These are phyloP conservation scores for Platyscapa corneri DNA, from an alignment of 1,140 invertebrate species.

Conservation along the genomic window DNA sequence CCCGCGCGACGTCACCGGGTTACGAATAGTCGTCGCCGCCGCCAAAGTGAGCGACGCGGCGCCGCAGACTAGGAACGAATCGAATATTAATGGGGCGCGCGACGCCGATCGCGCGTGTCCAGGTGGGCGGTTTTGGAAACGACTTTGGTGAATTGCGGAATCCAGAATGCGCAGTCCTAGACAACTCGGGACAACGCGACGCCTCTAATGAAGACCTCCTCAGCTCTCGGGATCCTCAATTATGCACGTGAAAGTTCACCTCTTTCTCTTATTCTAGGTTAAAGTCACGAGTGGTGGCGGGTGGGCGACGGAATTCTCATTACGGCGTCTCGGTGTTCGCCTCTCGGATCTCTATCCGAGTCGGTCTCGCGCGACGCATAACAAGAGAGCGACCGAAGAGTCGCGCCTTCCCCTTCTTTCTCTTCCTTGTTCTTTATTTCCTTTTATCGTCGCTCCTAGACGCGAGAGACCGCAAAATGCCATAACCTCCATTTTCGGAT, in stretches of 20 bases:
- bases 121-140: too few relatives aligned
- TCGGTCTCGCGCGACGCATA: not conserved
- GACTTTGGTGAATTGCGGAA: not conserved
- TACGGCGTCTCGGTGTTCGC: not conserved
- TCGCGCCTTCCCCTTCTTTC: not conserved
- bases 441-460: not conserved
- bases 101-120: too few relatives aligned
- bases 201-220: not conserved
- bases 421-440: not conserved
- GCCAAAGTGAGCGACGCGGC: not conserved
- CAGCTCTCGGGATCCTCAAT: not conserved
- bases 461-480: not conserved
- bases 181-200: not conserved
- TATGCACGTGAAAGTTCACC: conserved; percentile 8
- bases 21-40: too few relatives aligned
- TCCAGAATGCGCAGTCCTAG: not conserved
- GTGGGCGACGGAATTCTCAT: conserved; percentile 9
- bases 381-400: not conserved
- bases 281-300: not conserved
- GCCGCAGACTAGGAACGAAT: not conserved
- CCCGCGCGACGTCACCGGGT: too few relatives aligned
- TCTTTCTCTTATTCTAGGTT: conserved; percentile 12
- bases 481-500: not conserved
- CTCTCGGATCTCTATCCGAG: not conserved
- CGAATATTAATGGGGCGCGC: not conserved